Evolutionary conservation across 2,888 invertebrate genomes (phyloP), one percentile per base, ranked within the genome.

Genomic region (Dicranocentrus wangi): DNA sequence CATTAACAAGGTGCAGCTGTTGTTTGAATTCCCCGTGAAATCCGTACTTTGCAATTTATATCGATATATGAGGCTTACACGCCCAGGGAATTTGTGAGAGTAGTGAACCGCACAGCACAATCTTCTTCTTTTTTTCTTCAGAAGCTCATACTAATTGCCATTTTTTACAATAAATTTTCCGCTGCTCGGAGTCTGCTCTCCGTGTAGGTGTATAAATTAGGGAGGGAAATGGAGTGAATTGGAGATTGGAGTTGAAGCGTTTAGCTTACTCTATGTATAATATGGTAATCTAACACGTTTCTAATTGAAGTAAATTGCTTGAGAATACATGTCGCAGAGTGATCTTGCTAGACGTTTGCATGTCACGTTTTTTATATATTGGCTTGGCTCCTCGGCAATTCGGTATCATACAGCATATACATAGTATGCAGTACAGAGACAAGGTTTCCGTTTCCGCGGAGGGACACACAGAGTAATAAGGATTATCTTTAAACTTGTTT

Each of bases 221-320:
- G 7, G 47, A 47, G 8, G 15, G 15, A n/a, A 47, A 47, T 17
- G 47, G n/a, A 47, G 47, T n/a, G 47, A 13, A 47, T 47, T 17
- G n/a, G 15, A n/a, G 15, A 47, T 47, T 47, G 47, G 5, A 47
- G 17, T 15, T 47, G 47, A 47, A 47, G 39, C n/a, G n/a, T n/a
- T n/a, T n/a, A n/a, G 32, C 32, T 32, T 32, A 47, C 5, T 39
- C 7, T 5, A 47, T 47, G 47, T 47, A n/a, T 47, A 47, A 47
- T 3, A 47, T 5, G 47, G n/a, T 47, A 47, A 47, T 47, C 47
- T 47, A 47, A 10, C 15, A 47, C 47, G n/a, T 47, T 47, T 15
- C 10, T 47, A 47, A 47, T 47, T 47, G 47, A n/a, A 47, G n/a
- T 47, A 47, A 47, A 7, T 47, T 47, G 47, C n/a, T 47, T 15